Percentiles rank a stretch among this genome's conserved stretches.
These are phyloP conservation scores for Taphrorychus bicolor DNA, from an alignment of 2,888 invertebrate genomes.

Conservation along the genomic window DNA sequence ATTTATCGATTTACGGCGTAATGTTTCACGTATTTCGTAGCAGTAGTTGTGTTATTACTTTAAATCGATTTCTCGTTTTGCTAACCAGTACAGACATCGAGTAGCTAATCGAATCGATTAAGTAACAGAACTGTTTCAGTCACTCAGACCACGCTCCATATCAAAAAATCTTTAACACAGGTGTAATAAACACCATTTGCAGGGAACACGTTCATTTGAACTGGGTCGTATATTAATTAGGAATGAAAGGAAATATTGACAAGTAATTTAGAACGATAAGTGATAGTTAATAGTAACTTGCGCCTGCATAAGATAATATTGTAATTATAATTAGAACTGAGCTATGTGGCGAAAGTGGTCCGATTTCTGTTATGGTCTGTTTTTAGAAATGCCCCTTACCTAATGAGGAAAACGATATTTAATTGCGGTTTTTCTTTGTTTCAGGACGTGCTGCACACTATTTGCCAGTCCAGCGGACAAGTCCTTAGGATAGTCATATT, in stretches of 20 bases:
- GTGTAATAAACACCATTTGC: background rate
- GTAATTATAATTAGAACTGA: constrained; percentile 6
- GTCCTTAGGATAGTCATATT: constrained; percentile 98
- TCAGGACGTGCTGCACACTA: constrained; percentile 98
- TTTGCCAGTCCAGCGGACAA: constrained; percentile 93
- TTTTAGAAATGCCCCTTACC: background rate
- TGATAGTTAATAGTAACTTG: constrained; percentile 13
- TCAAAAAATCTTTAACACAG: background rate
- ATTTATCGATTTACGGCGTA: no score
- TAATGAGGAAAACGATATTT: no score
- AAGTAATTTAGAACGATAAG: constrained; percentile 12
- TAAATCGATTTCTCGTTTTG: no score
- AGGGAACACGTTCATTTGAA: constrained; percentile 3
- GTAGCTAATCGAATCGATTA: no score
- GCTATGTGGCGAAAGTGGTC: background rate
- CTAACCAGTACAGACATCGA: no score
- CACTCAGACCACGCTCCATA: no score
- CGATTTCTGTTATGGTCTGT: background rate
- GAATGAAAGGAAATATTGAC: constrained; percentile 13
- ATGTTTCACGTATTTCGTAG: no score
- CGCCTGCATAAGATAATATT: constrained; percentile 13
- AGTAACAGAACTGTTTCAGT: background rate
- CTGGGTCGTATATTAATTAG: constrained; percentile 13
- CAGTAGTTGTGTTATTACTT: no score
- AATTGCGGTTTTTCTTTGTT: constrained; percentile 64